Conservation (phyloP, 2,888 invertebrate genomes). For the Drosophila neonasuta region DNA sequence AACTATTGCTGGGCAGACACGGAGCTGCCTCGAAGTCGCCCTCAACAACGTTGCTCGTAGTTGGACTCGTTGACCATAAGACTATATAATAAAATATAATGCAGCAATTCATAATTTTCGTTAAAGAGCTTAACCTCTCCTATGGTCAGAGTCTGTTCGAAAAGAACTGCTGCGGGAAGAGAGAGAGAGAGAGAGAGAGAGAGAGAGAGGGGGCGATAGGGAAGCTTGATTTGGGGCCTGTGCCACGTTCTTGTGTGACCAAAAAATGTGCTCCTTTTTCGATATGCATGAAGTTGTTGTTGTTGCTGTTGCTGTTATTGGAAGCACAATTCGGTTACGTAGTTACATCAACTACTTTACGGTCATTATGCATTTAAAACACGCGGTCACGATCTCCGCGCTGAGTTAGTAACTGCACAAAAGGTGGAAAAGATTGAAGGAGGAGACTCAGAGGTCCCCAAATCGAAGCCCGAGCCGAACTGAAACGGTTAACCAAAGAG, state of each 20-base stretch:
- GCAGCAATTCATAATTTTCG: constrained; percentile 80
- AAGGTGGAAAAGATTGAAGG: constrained; percentile 34
- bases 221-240: constrained; percentile 16
- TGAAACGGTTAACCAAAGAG: constrained; percentile 44
- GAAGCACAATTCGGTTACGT: constrained; percentile 68
- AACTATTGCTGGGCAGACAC: constrained; percentile 65
- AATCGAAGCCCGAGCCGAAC: constrained; percentile 49
- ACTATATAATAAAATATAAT: constrained; percentile 71
- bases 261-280: constrained; percentile 64
- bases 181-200: not conserved
- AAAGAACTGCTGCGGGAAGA: no score
- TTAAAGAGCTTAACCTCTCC: constrained; percentile 77
- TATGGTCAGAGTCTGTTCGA: constrained; percentile 37
- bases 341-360: constrained; percentile 79
- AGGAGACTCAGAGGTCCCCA: constrained; percentile 41
- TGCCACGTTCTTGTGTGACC: constrained; percentile 63
- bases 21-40: constrained; percentile 22
- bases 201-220: not conserved
- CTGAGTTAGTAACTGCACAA: constrained; percentile 78
- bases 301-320: constrained; percentile 52
- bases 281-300: constrained; percentile 58
- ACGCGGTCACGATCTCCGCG: constrained; percentile 82
- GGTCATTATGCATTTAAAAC: constrained; percentile 83
- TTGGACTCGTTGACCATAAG: constrained; percentile 38
- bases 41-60: constrained; percentile 23